Evolutionary conservation across 2,797 vertebrate species (phyloP), one percentile per base, ranked within the genome.

Genomic region (Siniperca scherzeri): DNA sequence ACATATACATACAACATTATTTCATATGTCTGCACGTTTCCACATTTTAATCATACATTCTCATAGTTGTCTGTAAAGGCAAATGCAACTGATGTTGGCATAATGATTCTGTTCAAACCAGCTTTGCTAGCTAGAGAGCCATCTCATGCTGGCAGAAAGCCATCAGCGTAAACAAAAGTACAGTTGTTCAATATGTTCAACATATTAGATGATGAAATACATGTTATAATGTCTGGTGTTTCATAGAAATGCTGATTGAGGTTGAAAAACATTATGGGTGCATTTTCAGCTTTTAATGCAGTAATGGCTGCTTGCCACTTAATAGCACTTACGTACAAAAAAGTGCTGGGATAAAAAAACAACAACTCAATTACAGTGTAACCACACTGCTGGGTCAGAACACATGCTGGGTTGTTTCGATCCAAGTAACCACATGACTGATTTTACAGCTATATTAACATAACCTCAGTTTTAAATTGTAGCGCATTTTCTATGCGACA

Each of bases 201-300:
- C 52, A 61, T 70, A 48, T 68, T 70, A 65, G 40, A 50, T 68
- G 50, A 80, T 77, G 66, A 50, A 71, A 46, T 74, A 27, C 53
- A 36, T 66, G 72, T 67, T 61, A 46, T 36, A 59, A 66, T 27
- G 48, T 25, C 52, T 70, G 48, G 50, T 52, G 36, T 61, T 17
- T 76, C 81, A 80, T 27, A 17, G 48, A 75, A 48, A 57, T 64
- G 60, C 50, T 83, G 71, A 87, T 81, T 67, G n/a, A 48, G 71
- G 56, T 27, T 44, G 79, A 55, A 77, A 53, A 71, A 70, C 40
- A 77, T 84, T 70, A 73, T 33, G 55, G 70, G 44, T 71, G 13
- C 77, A 70, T 89, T 64, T 69, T 62, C 44, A 74, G 59, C 25
- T 59, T 70, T 8, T 66, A 73, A 73, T 70, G 69, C 40, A 25